Evolutionary conservation across 2,113 vertebrate genomes (phyloP).

Genomic region (Lynx canadensis): DNA sequence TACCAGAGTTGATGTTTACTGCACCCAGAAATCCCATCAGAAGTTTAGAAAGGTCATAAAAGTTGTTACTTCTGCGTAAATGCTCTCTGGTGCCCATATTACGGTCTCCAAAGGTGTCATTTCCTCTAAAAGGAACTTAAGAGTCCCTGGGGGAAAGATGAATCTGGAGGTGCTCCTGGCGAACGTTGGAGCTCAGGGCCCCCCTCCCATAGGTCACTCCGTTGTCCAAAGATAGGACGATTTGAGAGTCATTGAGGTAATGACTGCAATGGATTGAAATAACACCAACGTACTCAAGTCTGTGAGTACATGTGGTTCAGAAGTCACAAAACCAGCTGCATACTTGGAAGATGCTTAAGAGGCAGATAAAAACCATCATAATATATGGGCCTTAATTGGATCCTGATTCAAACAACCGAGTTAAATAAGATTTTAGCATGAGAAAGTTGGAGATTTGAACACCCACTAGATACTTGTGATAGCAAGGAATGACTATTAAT

Average conservation of each 20-base stretch:
- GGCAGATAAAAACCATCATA: not conserved
- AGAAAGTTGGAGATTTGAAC: not conserved
- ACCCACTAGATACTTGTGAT: not conserved
- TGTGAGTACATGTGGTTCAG: too few relatives aligned
- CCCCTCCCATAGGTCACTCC: too few relatives aligned
- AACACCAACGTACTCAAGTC: fast-evolving
- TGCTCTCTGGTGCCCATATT: not conserved
- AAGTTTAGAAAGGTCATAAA: too few relatives aligned
- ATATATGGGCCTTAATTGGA: not conserved
- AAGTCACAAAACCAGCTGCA: not conserved
- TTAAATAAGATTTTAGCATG: not conserved
- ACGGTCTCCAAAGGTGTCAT: not conserved
- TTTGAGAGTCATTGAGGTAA: fast-evolving
- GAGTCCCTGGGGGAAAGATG: too few relatives aligned
- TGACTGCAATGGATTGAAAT: fast-evolving
- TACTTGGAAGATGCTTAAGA: not conserved
- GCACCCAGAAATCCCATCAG: too few relatives aligned
- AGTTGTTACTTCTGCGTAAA: not conserved
- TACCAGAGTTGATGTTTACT: not conserved
- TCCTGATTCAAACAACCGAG: not conserved
- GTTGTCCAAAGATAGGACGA: fast-evolving
- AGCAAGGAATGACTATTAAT: not conserved
- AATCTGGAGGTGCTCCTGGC: fast-evolving
- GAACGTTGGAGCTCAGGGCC: not conserved
- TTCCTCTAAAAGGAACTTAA: not conserved